A percentile compares a stretch with the other conserved stretches of the same genome.
Conservation (phyloP, 2,113 vertebrate species). For the Etia nguti region DNA sequence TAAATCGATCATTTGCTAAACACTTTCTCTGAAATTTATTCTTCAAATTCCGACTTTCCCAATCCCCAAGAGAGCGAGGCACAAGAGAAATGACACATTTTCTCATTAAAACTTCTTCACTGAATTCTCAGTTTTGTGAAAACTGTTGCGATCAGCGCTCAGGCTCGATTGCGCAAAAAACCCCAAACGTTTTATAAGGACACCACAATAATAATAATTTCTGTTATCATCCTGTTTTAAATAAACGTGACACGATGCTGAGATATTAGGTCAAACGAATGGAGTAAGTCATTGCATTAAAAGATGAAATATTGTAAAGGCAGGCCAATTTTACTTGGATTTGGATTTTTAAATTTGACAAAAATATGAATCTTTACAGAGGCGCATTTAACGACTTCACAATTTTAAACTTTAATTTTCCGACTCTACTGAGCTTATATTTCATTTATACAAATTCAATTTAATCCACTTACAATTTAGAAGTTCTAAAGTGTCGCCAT, state of each 20-base stretch:
- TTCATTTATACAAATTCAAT: neutral
- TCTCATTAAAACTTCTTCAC: neutral
- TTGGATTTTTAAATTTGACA: neutral
- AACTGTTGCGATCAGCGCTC: neutral
- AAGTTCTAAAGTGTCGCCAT: neutral
- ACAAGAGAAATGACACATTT: neutral
- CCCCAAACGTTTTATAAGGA: neutral
- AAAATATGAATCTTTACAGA: neutral
- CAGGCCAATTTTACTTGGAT: neutral
- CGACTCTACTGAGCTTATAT: neutral
- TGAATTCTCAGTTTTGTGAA: neutral
- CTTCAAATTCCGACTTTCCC: neutral
- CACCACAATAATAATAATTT: neutral
- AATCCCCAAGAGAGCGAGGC: neutral
- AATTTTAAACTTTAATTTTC: neutral
- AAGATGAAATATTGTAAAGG: neutral
- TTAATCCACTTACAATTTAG: neutral
- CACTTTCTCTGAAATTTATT: conserved; percentile 48
- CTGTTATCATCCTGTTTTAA: neutral
- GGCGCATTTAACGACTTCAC: neutral
- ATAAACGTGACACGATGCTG: neutral
- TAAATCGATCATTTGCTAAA: conserved; percentile 62
- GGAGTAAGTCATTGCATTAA: neutral
- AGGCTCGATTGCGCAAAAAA: neutral
- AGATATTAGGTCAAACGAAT: neutral